Evolutionary conservation across 2,888 invertebrate species (phyloP).

Genomic region (Rotaria macrura): DNA sequence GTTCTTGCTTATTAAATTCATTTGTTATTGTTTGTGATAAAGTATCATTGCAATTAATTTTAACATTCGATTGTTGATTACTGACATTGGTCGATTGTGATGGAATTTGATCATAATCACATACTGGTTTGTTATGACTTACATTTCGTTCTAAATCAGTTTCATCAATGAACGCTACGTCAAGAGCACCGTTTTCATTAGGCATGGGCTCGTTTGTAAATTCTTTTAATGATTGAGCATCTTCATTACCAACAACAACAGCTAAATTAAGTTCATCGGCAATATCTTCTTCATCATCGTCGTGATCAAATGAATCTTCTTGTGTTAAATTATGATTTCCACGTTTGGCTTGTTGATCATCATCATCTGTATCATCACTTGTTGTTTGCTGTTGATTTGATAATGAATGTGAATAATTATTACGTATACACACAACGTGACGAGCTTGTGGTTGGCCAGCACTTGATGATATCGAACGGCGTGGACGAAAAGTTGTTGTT

Average conservation of each 20-base stretch:
- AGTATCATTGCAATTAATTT: background rate
- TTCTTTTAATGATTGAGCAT: background rate
- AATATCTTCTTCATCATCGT: background rate
- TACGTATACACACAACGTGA: background rate
- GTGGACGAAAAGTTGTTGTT: background rate
- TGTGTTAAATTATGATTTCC: background rate
- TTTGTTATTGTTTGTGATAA: background rate
- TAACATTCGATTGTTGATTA: background rate
- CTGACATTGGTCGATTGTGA: background rate
- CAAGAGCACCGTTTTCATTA: background rate
- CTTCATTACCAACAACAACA: background rate
- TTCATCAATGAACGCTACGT: slow-evolving; percentile 18
- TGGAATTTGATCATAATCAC: background rate
- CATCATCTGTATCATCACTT: background rate
- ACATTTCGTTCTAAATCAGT: background rate
- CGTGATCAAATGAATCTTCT: background rate
- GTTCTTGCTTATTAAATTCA: background rate
- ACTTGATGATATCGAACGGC: slow-evolving; percentile 3
- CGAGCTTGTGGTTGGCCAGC: background rate
- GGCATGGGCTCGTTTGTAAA: background rate
- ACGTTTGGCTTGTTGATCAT: background rate
- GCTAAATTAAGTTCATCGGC: slow-evolving; percentile 2
- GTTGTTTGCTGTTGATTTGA: background rate
- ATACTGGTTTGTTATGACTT: background rate
- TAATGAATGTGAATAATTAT: background rate